Percentiles rank a stretch among this genome's conserved stretches.
Evolutionary conservation across 1,140 invertebrate genomes (phyloP).

Genomic region (Fopius arisanus): DNA sequence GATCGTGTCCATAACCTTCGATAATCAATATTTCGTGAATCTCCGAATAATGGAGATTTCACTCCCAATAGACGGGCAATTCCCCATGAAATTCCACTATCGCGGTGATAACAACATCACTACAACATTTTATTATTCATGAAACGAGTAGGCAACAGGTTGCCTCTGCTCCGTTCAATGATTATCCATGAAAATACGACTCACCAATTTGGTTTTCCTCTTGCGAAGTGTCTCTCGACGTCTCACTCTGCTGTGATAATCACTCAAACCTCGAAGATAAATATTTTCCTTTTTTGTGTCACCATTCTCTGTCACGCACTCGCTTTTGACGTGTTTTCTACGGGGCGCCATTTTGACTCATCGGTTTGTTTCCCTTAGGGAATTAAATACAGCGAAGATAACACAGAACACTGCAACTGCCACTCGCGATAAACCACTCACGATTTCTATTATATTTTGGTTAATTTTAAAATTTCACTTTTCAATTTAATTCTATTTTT

Average conservation of each 20-base stretch:
- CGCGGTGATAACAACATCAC: too few relatives aligned
- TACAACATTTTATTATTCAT: background rate
- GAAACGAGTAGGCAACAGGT: conserved; percentile 25
- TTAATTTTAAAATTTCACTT: too few relatives aligned
- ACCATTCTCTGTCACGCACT: conserved; percentile 28
- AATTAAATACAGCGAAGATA: background rate
- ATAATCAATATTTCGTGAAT: background rate
- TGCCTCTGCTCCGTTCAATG: background rate
- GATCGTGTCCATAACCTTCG: background rate
- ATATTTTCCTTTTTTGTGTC: conserved; percentile 54
- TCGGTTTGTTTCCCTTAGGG: background rate
- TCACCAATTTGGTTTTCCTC: conserved; percentile 47
- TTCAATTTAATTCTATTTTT: too few relatives aligned
- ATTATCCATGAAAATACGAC: conserved; percentile 33
- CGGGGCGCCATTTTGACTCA: conserved; percentile 54
- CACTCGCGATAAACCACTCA: too few relatives aligned
- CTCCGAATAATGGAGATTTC: background rate
- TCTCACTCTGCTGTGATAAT: conserved; percentile 56
- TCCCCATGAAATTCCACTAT: background rate
- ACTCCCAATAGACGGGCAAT: background rate
- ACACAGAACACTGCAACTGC: background rate
- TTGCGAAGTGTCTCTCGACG: conserved; percentile 55
- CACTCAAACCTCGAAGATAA: conserved; percentile 57
- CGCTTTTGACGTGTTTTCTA: conserved; percentile 43
- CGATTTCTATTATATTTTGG: too few relatives aligned